A percentile compares a stretch with the other conserved stretches of the same genome.
These are phyloP conservation scores for Cotesia vestalis DNA, from an alignment of 1,140 invertebrate species.

Conservation along the genomic window DNA sequence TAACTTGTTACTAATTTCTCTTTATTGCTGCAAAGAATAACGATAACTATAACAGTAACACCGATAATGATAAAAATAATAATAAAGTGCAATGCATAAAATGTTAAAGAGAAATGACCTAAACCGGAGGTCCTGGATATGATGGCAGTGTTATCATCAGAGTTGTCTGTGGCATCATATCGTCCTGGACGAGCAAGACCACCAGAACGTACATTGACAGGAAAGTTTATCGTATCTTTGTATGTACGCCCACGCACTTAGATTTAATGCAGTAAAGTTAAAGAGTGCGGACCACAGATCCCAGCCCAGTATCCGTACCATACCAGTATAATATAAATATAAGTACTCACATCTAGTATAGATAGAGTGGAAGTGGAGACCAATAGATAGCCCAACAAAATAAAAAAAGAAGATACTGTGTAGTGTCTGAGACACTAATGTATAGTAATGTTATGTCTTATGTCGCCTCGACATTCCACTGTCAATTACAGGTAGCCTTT, in stretches of 20 bases:
- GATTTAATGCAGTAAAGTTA: background rate
- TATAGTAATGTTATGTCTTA: background rate
- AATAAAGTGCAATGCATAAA: too few species aligned
- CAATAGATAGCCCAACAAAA: too few species aligned
- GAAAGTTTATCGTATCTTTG: background rate
- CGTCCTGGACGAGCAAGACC: background rate
- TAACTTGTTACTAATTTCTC: too few species aligned
- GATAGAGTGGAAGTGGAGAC: too few species aligned
- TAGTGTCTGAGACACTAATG: too few species aligned
- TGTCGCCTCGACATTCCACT: constrained; percentile 1
- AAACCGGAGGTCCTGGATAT: too few species aligned
- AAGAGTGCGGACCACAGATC: background rate
- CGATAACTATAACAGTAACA: too few species aligned
- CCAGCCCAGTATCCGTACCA: background rate
- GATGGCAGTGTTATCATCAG: background rate
- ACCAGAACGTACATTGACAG: constrained; percentile 4
- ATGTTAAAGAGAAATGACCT: too few species aligned
- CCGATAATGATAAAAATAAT: too few species aligned
- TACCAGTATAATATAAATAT: background rate
- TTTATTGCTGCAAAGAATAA: too few species aligned
- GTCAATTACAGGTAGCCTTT: constrained; percentile 17
- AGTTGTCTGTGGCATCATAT: background rate
- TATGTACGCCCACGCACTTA: constrained; percentile 8
- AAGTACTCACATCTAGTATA: background rate
- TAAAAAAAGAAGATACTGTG: too few species aligned